Evolutionary conservation across 1,140 invertebrate genomes (phyloP), one percentile per base, ranked within the genome.

Genomic region (Hermetia illucens): DNA sequence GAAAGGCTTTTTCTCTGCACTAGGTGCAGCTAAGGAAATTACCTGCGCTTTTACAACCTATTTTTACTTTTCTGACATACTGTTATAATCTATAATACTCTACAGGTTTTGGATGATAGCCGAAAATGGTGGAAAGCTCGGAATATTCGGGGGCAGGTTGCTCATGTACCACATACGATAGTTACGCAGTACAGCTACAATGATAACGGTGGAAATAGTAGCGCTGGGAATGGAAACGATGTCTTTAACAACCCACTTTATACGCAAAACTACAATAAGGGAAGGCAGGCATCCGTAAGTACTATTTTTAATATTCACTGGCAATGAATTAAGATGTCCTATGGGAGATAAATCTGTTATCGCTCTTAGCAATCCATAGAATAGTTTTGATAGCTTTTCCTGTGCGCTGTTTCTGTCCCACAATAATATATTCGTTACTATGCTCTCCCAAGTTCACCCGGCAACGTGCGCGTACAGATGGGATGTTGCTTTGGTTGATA

Each of bases 51-150:
- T 15, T 21, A 30, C 4, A 18, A 8, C 21, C 22, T 37, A 16
- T 8, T 35, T 8, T 0, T 19, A 19, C 4, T 17, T 15, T 37
- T 25, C 29, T 27, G 13, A 36, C n/a, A 24, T 33, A 15, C 34
- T 32, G n/a, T n/a, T n/a, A n/a, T n/a, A n/a, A n/a, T n/a, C n/a
- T n/a, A n/a, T n/a, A 9, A 17, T 30, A 9, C 15, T 30, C 38
- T 62, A 15, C 52, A 91, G 84, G 76, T 95, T 27, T 64, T 98
- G 34, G 93, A 97, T 57, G 89, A 94, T 61, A 82, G 78, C 25
- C 74, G 92, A 45, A 98, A 98, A 61, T 98, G 94, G 94, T 98
- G 94, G 94, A 93, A 94, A 65, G 85, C 92, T 42, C 73, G 88
- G 40, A 98, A 98, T 61, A 73, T 75, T 20, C 72, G 79, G 42